A percentile compares a stretch with the other conserved stretches of the same genome.
phyloP scores from a whole-genome alignment of 2,797 vertebrate species.

The Anolis apletophallus region DNA sequence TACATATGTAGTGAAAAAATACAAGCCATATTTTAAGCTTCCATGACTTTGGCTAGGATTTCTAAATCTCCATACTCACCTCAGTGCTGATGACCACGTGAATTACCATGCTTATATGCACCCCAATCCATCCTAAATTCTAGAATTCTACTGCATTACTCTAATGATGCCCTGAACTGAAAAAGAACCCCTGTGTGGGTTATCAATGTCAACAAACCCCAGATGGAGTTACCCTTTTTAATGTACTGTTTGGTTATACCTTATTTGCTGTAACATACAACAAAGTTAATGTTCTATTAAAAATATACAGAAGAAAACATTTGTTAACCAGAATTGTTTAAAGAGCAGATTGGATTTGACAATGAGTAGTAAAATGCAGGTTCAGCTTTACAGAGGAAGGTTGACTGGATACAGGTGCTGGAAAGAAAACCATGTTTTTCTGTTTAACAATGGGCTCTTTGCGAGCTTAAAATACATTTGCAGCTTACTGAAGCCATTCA shows the following conservation, averaged over 20 bases:
- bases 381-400: slow-evolving; percentile 30
- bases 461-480: slow-evolving; percentile 38
- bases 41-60: slow-evolving; percentile 31
- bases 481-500: slow-evolving; percentile 19
- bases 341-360: slow-evolving; percentile 54
- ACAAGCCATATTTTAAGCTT: slow-evolving; percentile 11
- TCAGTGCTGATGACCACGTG: slow-evolving; percentile 55
- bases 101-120: slow-evolving; percentile 42
- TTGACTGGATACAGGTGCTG: slow-evolving; percentile 26
- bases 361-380: slow-evolving; percentile 35
- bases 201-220: slow-evolving; percentile 76
- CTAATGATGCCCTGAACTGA: slow-evolving; percentile 71
- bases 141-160: slow-evolving; percentile 68
- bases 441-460: not conserved
- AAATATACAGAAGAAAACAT: slow-evolving; percentile 63
- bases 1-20: not conserved
- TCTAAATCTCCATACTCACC: slow-evolving; percentile 15
- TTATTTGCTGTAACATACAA: slow-evolving; percentile 78
- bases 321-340: slow-evolving; percentile 66
- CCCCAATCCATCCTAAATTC: slow-evolving; percentile 56
- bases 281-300: slow-evolving; percentile 67
- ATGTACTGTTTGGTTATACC: slow-evolving; percentile 69
- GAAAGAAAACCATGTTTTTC: not conserved
- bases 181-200: slow-evolving; percentile 69
- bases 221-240: slow-evolving; percentile 75